Conservation (phyloP, 2,888 invertebrate species). For the Drosophila prostipennis region DNA sequence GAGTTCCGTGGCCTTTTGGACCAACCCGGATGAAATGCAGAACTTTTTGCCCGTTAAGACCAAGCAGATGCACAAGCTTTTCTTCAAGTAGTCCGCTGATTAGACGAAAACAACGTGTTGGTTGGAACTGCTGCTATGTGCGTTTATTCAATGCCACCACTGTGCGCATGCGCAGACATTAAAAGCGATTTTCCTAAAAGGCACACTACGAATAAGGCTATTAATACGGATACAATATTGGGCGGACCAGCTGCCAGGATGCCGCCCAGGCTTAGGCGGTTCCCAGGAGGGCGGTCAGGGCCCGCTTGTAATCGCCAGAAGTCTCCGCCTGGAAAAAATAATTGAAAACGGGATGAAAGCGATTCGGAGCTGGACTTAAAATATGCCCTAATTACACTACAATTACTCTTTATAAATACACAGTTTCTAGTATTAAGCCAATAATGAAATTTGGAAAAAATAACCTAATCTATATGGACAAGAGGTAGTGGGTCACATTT, state of each 20-base stretch:
- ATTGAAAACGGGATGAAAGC: background rate
- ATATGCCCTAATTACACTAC: constrained; percentile 23
- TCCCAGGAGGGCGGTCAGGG: constrained; percentile 85
- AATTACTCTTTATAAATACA: background rate
- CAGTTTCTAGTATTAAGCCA: background rate
- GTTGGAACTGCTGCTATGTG: constrained; percentile 26
- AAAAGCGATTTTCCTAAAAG: constrained; percentile 49
- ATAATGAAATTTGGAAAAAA: background rate
- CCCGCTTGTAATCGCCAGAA: constrained; percentile 86
- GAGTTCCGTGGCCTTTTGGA: constrained; percentile 84
- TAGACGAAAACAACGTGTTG: background rate
- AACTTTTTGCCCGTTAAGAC: constrained; percentile 87
- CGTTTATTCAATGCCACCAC: constrained; percentile 49
- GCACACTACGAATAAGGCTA: constrained; percentile 30
- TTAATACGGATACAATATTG: constrained; percentile 1
- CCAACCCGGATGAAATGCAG: constrained; percentile 89
- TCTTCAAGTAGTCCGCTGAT: constrained; percentile 64
- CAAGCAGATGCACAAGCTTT: constrained; percentile 84
- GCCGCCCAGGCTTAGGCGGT: constrained; percentile 56
- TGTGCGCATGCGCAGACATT: constrained; percentile 55
- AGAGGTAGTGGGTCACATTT: background rate
- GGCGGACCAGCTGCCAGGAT: constrained; percentile 11
- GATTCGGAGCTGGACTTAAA: background rate
- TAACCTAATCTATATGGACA: background rate
- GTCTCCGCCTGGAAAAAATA: constrained; percentile 85